phyloP scores from a whole-genome alignment of 2,797 vertebrate species.

The Channa striata region DNA sequence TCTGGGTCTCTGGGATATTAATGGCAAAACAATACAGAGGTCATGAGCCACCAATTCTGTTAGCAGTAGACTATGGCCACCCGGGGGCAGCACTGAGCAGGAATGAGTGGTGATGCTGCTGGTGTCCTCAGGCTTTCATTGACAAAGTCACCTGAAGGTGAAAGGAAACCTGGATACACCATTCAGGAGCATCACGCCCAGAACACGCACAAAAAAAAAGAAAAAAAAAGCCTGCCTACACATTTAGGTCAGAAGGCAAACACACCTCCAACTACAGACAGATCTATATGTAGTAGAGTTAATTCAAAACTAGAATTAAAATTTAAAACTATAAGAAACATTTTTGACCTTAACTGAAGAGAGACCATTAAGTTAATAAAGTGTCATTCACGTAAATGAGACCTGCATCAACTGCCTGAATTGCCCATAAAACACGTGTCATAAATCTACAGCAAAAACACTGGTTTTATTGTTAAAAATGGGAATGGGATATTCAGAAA shows the following conservation, averaged over 20 bases:
- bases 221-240: neutral
- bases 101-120: constrained; percentile 25
- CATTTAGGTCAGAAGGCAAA: accelerated
- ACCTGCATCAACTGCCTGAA: neutral
- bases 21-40: constrained; percentile 7
- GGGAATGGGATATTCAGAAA: neutral
- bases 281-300: neutral
- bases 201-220: neutral
- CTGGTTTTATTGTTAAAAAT: neutral
- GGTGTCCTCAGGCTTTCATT: constrained; percentile 21
- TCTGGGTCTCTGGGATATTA: neutral
- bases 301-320: neutral
- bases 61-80: constrained; percentile 49
- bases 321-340: neutral
- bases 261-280: neutral
- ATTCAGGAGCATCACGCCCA: constrained; percentile 2
- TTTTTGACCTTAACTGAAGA: neutral
- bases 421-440: neutral
- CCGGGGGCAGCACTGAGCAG: constrained; percentile 56
- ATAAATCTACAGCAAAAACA: constrained; percentile 7
- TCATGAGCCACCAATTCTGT: constrained; percentile 43
- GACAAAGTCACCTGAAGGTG: constrained; percentile 82
- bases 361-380: neutral
- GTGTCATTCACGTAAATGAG: neutral
- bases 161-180: constrained; percentile 43